These are phyloP conservation scores for Orchesellides sinensis DNA, from an alignment of 2,888 invertebrate genomes.

Conservation along the genomic window DNA sequence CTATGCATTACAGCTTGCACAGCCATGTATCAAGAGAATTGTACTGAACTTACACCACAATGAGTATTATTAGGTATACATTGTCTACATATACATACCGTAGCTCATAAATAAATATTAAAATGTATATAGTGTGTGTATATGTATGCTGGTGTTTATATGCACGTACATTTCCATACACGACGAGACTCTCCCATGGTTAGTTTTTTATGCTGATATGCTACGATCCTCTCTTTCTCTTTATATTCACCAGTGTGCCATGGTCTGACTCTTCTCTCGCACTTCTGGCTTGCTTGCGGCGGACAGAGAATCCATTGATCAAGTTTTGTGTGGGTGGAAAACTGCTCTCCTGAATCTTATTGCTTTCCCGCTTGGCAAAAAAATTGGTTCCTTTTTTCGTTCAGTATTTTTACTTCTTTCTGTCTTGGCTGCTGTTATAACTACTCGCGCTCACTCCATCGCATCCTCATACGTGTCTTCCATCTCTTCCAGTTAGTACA, in stretches of 20 bases:
- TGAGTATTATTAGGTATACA: background rate
- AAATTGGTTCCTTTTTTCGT: constrained; percentile 54
- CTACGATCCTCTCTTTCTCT: constrained; percentile 22
- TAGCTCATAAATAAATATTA: background rate
- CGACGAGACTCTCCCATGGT: background rate
- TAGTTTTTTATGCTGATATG: constrained; percentile 2
- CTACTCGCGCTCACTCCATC: constrained; percentile 23
- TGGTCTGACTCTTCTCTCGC: constrained; percentile 57
- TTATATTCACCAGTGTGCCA: constrained; percentile 41
- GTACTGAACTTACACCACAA: background rate
- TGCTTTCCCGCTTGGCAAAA: constrained; percentile 67
- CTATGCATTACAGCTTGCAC: no score
- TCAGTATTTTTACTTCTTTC: constrained; percentile 12
- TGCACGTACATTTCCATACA: background rate
- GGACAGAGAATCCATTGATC: constrained; percentile 69
- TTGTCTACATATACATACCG: background rate
- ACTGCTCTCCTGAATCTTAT: constrained; percentile 67
- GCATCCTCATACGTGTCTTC: constrained; percentile 5
- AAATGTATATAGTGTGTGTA: background rate
- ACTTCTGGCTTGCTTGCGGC: constrained; percentile 63
- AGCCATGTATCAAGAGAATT: no score
- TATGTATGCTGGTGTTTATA: background rate
- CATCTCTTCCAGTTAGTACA: constrained; percentile 3
- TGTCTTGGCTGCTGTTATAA: constrained; percentile 16
- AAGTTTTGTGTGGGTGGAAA: constrained; percentile 71